These are phyloP conservation scores for Corydoras maculifer DNA, from an alignment of 2,113 vertebrate genomes.

Conservation along the genomic window DNA sequence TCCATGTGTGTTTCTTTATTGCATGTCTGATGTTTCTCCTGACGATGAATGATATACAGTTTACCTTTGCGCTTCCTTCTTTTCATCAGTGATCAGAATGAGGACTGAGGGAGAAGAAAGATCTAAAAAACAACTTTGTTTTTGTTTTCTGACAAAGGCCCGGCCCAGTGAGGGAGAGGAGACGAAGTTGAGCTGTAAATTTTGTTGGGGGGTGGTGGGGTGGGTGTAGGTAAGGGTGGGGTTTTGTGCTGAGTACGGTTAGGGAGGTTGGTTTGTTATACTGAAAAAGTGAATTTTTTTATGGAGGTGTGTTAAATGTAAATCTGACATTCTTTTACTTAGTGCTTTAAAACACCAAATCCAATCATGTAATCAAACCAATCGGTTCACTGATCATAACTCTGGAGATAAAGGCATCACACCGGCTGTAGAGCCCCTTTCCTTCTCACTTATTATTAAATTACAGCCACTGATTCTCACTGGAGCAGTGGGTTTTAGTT, in stretches of 20 bases:
- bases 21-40: background rate
- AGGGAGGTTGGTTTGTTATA: background rate
- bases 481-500: background rate
- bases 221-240: background rate
- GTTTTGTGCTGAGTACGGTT: background rate
- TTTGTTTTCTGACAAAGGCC: background rate
- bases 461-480: background rate
- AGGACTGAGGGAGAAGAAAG: constrained; percentile 6
- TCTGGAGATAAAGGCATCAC: background rate
- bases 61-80: background rate
- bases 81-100: constrained; percentile 21
- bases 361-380: constrained; percentile 7
- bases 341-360: background rate
- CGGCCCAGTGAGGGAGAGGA: background rate
- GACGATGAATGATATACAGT: background rate
- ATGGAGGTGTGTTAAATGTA: constrained; percentile 13
- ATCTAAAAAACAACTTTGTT: constrained; percentile 4
- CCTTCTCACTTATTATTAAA: too few relatives aligned
- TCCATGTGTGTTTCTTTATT: constrained; percentile 3
- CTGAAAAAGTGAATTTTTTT: constrained; percentile 6
- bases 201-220: constrained; percentile 6
- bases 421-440: too few relatives aligned
- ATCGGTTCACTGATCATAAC: constrained; percentile 1
- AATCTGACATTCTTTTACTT: constrained; percentile 30
- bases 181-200: constrained; percentile 38